Percentiles rank a stretch among this genome's conserved stretches.
phyloP scores from a whole-genome alignment of 2,888 invertebrate genomes.

The Drepana falcataria region DNA sequence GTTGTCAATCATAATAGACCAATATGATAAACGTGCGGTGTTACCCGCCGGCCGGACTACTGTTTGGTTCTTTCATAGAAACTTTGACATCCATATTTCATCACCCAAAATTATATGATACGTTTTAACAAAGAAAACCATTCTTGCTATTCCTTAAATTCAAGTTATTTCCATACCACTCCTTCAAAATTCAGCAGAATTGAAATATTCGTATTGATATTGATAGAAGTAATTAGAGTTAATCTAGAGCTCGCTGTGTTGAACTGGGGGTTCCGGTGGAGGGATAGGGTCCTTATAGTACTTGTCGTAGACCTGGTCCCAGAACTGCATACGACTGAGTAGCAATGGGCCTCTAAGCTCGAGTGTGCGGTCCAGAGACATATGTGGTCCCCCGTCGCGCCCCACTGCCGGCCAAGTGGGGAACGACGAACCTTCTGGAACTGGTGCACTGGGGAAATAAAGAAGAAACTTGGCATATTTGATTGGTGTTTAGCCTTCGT shows the following conservation, averaged over 20 bases:
- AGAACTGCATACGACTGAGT: constrained; percentile 24
- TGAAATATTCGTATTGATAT: no score
- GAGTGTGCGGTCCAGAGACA: constrained; percentile 29
- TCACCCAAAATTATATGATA: no score
- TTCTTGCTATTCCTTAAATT: no score
- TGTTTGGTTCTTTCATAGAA: no score
- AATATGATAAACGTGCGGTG: no score
- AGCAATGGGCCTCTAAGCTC: constrained; percentile 24
- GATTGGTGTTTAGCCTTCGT: not conserved
- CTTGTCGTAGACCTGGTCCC: constrained; percentile 37
- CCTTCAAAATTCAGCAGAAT: no score
- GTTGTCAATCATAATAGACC: no score
- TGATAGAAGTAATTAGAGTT: not conserved
- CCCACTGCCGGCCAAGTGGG: constrained; percentile 33
- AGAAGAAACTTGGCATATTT: not conserved
- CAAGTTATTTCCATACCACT: no score
- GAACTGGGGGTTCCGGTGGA: constrained; percentile 15
- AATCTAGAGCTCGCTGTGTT: constrained; percentile 14
- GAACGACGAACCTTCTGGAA: constrained; percentile 23
- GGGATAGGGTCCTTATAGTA: constrained; percentile 31
- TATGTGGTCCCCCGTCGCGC: constrained; percentile 25
- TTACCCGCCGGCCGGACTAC: no score
- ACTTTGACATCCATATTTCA: no score
- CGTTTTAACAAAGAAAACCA: no score
- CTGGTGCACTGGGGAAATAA: constrained; percentile 26